A percentile compares a stretch with the other conserved stretches of the same genome.
Evolutionary conservation across 2,113 vertebrate species (phyloP).

Genomic region (Phyllostomus hastatus): DNA sequence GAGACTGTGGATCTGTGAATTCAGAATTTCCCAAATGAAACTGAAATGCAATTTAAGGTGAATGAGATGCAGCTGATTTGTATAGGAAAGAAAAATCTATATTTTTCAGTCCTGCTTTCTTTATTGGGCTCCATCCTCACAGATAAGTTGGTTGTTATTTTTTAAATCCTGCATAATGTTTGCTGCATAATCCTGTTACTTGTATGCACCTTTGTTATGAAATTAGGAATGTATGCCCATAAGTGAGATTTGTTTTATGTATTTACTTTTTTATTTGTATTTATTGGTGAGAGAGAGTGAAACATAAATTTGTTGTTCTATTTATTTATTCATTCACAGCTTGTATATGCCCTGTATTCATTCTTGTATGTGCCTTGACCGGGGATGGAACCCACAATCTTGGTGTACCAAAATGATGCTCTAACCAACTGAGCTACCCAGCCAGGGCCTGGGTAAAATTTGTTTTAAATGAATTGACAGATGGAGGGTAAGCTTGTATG

Average conservation of each 20-base stretch:
- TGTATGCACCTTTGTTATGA: neutral
- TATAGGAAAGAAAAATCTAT: neutral
- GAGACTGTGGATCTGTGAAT: neutral
- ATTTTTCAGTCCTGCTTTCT: neutral
- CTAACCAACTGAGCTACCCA: too few relatives aligned
- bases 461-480: neutral
- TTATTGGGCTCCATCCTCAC: neutral
- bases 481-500: neutral
- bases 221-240: neutral
- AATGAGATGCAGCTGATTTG: neutral
- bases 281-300: too few relatives aligned
- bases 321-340: too few relatives aligned
- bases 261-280: too few relatives aligned
- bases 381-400: too few relatives aligned
- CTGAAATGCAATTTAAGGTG: neutral
- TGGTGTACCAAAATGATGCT: too few relatives aligned
- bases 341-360: too few relatives aligned
- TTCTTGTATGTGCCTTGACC: too few relatives aligned
- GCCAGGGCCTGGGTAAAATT: neutral
- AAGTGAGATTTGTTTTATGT: neutral
- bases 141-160: neutral
- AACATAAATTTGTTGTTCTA: too few relatives aligned
- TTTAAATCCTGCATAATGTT: neutral
- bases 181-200: neutral
- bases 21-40: constrained; percentile 23